Percentiles rank a stretch among this genome's conserved stretches.
Evolutionary conservation across 2,888 invertebrate genomes (phyloP).

Genomic region (Heliothis peltigera): DNA sequence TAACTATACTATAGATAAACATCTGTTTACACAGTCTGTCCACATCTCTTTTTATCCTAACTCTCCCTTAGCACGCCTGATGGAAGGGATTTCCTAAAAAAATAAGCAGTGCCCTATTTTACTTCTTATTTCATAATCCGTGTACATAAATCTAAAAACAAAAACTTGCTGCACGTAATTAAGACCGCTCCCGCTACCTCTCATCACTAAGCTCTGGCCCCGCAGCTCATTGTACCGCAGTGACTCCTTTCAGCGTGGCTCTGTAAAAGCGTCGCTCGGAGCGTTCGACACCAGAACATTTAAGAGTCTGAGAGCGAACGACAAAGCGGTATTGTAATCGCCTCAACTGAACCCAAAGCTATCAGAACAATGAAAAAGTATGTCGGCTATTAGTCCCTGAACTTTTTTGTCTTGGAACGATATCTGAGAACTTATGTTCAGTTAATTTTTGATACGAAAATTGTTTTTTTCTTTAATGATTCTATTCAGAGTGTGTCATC

Average conservation of each 20-base stretch:
- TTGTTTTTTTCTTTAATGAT: constrained; percentile 6
- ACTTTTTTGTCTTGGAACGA: constrained; percentile 30
- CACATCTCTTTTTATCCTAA: too few species aligned
- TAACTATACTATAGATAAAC: too few species aligned
- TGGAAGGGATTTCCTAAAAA: too few species aligned
- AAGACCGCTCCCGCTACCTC: constrained; percentile 26
- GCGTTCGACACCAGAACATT: constrained; percentile 62
- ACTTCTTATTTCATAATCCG: too few species aligned
- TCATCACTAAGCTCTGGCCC: not conserved
- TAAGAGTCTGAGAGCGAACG: constrained; percentile 53
- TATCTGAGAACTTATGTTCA: constrained; percentile 28
- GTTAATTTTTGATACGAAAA: constrained; percentile 23
- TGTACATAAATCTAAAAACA: too few species aligned
- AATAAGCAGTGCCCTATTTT: too few species aligned
- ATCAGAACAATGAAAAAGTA: constrained; percentile 51
- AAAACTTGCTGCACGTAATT: too few species aligned
- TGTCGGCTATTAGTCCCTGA: constrained; percentile 39
- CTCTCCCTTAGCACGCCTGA: too few species aligned
- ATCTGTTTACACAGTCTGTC: too few species aligned
- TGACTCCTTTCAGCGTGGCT: constrained; percentile 56
- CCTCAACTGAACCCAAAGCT: constrained; percentile 50
- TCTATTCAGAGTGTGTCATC: constrained; percentile 20
- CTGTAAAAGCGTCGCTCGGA: constrained; percentile 58
- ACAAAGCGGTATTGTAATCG: constrained; percentile 62
- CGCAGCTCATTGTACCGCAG: constrained; percentile 55